Evolutionary conservation across 2,113 vertebrate genomes (phyloP).

Genomic region (Pipa parva): DNA sequence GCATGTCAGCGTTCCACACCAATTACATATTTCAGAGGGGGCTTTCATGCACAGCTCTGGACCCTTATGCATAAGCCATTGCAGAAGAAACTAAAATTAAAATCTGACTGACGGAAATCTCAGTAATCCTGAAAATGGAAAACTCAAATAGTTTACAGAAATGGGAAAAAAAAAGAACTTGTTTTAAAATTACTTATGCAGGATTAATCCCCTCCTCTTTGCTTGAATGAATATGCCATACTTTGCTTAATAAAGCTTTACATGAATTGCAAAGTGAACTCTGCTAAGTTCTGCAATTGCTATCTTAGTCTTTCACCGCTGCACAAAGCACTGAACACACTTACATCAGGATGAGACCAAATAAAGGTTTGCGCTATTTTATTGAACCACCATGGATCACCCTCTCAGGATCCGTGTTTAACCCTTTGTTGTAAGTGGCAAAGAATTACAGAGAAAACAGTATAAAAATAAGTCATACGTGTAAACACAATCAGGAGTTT

Average conservation of each 20-base stretch:
- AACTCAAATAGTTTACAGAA: constrained; percentile 77
- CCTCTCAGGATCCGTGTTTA: neutral
- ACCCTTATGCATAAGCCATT: constrained; percentile 67
- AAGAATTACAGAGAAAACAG: no score
- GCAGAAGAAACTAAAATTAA: constrained; percentile 73
- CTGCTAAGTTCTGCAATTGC: constrained; percentile 52
- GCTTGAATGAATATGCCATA: constrained; percentile 70
- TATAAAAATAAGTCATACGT: no score
- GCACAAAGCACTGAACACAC: constrained; percentile 46
- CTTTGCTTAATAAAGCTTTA: constrained; percentile 68
- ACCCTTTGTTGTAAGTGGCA: neutral
- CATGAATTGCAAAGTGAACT: constrained; percentile 69
- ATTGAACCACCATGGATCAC: constrained; percentile 8
- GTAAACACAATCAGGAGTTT: no score
- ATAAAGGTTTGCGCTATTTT: constrained; percentile 45
- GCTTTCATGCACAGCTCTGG: constrained; percentile 66
- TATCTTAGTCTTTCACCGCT: constrained; percentile 52
- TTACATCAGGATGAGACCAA: constrained; percentile 54
- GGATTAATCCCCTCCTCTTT: constrained; percentile 67
- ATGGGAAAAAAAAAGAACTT: constrained; percentile 74
- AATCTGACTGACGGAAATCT: constrained; percentile 78
- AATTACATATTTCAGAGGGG: constrained; percentile 72
- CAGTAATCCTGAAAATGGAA: constrained; percentile 78
- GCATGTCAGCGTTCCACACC: constrained; percentile 72
- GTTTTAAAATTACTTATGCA: constrained; percentile 77